Percentiles rank a stretch among this genome's conserved stretches.
phyloP scores from a whole-genome alignment of 2,113 vertebrate species.

The Brachyhypopomus gauderio region DNA sequence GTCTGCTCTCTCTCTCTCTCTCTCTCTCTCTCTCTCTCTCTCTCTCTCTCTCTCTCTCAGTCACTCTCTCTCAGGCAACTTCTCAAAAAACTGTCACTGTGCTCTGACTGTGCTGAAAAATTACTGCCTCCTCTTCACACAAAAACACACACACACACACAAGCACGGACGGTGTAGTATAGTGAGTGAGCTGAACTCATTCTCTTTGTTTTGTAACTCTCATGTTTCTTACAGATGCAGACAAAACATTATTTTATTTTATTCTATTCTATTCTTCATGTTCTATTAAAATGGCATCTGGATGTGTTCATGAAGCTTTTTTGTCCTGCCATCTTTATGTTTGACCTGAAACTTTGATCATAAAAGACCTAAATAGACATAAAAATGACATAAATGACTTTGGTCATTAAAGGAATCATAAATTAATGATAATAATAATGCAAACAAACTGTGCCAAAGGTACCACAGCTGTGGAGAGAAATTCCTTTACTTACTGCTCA shows the following conservation, averaged over 20 bases:
- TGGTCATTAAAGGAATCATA: neutral
- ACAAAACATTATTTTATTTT: neutral
- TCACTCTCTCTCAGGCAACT: conserved; percentile 56
- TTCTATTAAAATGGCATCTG: neutral
- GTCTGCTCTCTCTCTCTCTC: neutral
- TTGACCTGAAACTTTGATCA: neutral
- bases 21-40: neutral
- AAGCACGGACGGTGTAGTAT: no score
- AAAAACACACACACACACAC: neutral
- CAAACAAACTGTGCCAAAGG: neutral
- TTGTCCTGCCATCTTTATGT: no score
- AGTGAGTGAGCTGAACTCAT: no score
- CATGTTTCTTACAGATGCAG: neutral
- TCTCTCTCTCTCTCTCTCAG: neutral
- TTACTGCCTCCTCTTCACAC: conserved; percentile 58
- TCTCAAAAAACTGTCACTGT: conserved; percentile 65
- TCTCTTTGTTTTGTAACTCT: no score
- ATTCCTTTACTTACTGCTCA: conserved; percentile 29
- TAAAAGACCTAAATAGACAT: neutral
- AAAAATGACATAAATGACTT: no score
- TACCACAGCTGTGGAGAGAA: neutral
- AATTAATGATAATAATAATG: neutral
- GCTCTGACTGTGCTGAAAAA: conserved; percentile 68
- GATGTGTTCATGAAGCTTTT: neutral
- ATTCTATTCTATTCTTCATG: neutral